Conservation (phyloP, 2,888 invertebrate genomes). For the Erannis defoliaria region DNA sequence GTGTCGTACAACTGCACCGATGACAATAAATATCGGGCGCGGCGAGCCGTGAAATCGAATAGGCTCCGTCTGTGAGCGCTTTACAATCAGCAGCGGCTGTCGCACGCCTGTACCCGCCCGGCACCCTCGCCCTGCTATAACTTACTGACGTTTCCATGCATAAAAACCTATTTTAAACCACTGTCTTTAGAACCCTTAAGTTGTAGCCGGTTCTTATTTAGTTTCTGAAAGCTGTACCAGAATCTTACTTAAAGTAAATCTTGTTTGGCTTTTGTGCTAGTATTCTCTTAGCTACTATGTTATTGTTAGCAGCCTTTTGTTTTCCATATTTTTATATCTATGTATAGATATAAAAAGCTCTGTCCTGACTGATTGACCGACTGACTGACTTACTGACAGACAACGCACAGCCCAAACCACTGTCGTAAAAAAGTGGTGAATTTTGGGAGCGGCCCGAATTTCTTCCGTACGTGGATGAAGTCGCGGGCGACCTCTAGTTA, state of each 20-base stretch:
- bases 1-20: slow-evolving; percentile 86
- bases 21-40: slow-evolving; percentile 86
- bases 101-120: slow-evolving; percentile 67
- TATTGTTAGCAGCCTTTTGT: too few relatives aligned
- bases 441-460: too few relatives aligned
- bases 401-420: too few relatives aligned
- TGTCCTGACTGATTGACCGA: too few relatives aligned
- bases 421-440: too few relatives aligned
- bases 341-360: too few relatives aligned
- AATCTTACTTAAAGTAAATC: not conserved
- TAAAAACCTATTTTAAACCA: slow-evolving; percentile 69
- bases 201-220: not conserved
- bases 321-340: too few relatives aligned
- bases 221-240: not conserved
- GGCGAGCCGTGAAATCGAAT: slow-evolving; percentile 87
- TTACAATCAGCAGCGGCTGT: slow-evolving; percentile 85
- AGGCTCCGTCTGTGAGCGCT: slow-evolving; percentile 86
- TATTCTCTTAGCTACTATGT: too few relatives aligned
- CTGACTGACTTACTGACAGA: too few relatives aligned
- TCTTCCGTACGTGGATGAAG: too few relatives aligned
- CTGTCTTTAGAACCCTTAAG: slow-evolving; percentile 33
- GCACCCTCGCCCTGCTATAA: slow-evolving; percentile 63
- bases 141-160: slow-evolving; percentile 76
- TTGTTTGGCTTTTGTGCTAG: too few relatives aligned
- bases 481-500: too few relatives aligned